phyloP scores from a whole-genome alignment of 2,113 vertebrate genomes.

The Gobiocypris rarus region DNA sequence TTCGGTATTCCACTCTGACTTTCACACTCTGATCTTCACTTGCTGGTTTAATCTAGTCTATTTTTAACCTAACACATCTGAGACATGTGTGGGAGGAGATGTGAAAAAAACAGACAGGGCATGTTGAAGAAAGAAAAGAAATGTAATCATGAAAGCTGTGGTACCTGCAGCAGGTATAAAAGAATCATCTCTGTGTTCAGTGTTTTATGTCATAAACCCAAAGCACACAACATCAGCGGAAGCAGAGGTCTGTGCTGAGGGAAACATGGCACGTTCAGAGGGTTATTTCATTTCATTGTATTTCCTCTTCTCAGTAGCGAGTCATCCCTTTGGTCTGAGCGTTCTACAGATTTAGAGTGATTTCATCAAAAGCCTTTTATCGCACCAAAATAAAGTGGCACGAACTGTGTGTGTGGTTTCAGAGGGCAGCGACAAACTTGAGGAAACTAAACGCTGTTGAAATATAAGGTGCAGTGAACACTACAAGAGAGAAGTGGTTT shows the following conservation, averaged over 20 bases:
- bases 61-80: conserved; percentile 36
- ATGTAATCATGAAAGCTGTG: conserved; percentile 4
- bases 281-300: conserved; percentile 53
- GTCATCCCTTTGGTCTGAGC: conserved; percentile 62
- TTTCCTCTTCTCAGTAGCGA: conserved; percentile 59
- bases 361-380: conserved; percentile 42
- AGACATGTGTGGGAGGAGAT: conserved; percentile 50
- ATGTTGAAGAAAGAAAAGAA: conserved; percentile 51
- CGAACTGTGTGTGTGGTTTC: not conserved
- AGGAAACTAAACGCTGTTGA: not conserved
- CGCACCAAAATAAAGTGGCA: conserved; percentile 33
- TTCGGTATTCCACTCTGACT: conserved; percentile 1
- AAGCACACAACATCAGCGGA: conserved; percentile 54
- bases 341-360: conserved; percentile 59
- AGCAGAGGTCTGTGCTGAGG: conserved; percentile 50
- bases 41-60: conserved; percentile 29
- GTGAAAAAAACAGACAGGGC: conserved; percentile 27
- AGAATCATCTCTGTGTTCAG: conserved; percentile 52
- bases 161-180: not conserved
- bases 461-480: not conserved
- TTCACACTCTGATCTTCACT: conserved; percentile 34
- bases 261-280: conserved; percentile 52
- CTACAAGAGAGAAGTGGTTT: not conserved
- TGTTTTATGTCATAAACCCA: conserved; percentile 52
- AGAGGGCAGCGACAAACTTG: not conserved